Conservation (phyloP, 1,140 invertebrate species). For the Drosophila pruinosa region DNA sequence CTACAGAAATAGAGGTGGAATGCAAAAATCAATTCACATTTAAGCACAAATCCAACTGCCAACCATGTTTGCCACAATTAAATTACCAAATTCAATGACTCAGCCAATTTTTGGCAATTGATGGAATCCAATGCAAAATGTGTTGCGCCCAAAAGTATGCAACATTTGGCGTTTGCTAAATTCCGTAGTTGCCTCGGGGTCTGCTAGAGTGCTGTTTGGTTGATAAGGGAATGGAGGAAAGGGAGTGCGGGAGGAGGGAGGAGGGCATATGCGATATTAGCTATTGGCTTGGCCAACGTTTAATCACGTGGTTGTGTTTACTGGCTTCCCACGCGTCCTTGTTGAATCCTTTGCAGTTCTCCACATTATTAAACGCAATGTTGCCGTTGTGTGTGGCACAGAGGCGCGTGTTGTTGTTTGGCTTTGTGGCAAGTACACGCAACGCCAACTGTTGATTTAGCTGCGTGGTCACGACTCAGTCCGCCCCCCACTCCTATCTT, state of each 20-base stretch:
- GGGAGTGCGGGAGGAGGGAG: not conserved
- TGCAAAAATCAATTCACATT: too few relatives aligned
- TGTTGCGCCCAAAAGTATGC: not conserved
- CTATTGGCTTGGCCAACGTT: not conserved
- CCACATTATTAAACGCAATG: slow-evolving; percentile 25
- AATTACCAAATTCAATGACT: not conserved
- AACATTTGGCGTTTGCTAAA: slow-evolving; percentile 1
- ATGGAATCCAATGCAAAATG: not conserved
- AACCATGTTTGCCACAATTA: too few relatives aligned
- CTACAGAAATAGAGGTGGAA: too few relatives aligned
- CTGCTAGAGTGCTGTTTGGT: too few relatives aligned
- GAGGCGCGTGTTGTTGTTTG: slow-evolving; percentile 14
- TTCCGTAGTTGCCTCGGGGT: not conserved
- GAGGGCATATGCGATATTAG: slow-evolving; percentile 1
- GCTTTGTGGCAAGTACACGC: slow-evolving; percentile 46
- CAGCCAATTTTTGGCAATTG: not conserved
- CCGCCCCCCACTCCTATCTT: not conserved
- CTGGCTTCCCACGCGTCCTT: not conserved
- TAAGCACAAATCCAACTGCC: too few relatives aligned
- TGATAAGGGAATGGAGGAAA: too few relatives aligned
- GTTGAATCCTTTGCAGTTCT: slow-evolving; percentile 25
- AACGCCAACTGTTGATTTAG: slow-evolving; percentile 77
- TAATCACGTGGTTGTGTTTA: slow-evolving; percentile 15
- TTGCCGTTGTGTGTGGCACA: not conserved
- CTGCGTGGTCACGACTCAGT: slow-evolving; percentile 30